Conservation (phyloP, 2,113 vertebrate genomes). For the Rhizomys pruinosus region DNA sequence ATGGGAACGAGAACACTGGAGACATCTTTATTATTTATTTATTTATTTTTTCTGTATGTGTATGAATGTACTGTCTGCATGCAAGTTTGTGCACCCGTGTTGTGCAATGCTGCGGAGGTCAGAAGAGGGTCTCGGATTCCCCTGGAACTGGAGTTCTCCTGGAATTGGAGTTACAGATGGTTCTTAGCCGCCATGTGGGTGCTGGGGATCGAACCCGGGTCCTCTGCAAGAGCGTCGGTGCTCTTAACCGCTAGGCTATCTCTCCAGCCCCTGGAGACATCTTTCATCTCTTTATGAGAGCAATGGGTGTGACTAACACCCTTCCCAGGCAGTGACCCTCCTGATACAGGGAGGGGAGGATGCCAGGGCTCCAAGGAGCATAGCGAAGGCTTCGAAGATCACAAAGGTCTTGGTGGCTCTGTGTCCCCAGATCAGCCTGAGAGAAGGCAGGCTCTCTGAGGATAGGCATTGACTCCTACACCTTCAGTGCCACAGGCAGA, state of each 20-base stretch:
- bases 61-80: too few relatives aligned
- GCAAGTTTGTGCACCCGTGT: too few relatives aligned
- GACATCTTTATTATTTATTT: not conserved
- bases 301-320: not conserved
- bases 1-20: not conserved
- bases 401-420: not conserved
- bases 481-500: not conserved
- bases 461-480: accelerated
- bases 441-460: not conserved
- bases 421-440: too few relatives aligned
- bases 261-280: not conserved
- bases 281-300: conserved; percentile 46
- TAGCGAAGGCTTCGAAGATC: not conserved
- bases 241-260: too few relatives aligned
- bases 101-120: too few relatives aligned
- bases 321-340: not conserved
- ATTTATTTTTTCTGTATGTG: too few relatives aligned
- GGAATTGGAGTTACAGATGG: too few relatives aligned
- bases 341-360: not conserved
- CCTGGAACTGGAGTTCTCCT: too few relatives aligned
- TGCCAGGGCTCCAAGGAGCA: not conserved
- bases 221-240: too few relatives aligned
- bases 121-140: too few relatives aligned
- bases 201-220: too few relatives aligned
- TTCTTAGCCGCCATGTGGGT: too few relatives aligned